These are phyloP conservation scores for Apotomis capreana DNA, from an alignment of 2,888 invertebrate species.

Conservation along the genomic window DNA sequence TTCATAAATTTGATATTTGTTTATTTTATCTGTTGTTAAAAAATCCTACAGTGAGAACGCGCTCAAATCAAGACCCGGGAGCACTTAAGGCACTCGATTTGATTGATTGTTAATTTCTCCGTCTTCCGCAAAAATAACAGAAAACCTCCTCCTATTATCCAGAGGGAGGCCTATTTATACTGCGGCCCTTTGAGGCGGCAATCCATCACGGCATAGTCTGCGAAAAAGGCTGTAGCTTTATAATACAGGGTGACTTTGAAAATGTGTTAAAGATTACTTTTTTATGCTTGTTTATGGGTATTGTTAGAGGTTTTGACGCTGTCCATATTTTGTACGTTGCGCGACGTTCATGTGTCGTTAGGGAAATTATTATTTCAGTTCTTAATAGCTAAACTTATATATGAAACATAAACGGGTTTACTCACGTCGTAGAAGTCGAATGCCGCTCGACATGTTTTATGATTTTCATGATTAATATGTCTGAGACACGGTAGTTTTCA, in stretches of 20 bases:
- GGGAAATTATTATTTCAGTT: too few relatives aligned
- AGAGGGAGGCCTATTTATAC: slow-evolving; percentile 39
- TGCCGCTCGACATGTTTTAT: too few relatives aligned
- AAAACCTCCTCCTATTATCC: slow-evolving; percentile 29
- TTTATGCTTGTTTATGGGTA: too few relatives aligned
- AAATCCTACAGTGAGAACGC: slow-evolving; percentile 11
- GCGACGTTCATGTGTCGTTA: too few relatives aligned
- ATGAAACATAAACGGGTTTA: too few relatives aligned
- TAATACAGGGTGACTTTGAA: not conserved
- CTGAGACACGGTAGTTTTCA: too few relatives aligned
- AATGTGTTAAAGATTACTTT: not conserved
- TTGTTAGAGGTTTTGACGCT: too few relatives aligned
- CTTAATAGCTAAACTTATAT: too few relatives aligned
- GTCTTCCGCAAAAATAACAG: slow-evolving; percentile 40
- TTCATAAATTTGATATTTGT: not conserved
- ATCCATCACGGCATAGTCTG: slow-evolving; percentile 22
- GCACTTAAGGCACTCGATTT: slow-evolving; percentile 42
- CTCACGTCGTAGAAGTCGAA: too few relatives aligned
- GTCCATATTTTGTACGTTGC: too few relatives aligned
- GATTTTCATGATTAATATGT: too few relatives aligned
- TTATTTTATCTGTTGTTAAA: not conserved
- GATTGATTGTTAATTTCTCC: slow-evolving; percentile 43
- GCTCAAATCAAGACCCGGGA: slow-evolving; percentile 26
- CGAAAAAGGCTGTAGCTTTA: not conserved
- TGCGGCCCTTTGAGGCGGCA: slow-evolving; percentile 18